Conservation (phyloP, 2,113 vertebrate species). For the Lasiurus cinereus region DNA sequence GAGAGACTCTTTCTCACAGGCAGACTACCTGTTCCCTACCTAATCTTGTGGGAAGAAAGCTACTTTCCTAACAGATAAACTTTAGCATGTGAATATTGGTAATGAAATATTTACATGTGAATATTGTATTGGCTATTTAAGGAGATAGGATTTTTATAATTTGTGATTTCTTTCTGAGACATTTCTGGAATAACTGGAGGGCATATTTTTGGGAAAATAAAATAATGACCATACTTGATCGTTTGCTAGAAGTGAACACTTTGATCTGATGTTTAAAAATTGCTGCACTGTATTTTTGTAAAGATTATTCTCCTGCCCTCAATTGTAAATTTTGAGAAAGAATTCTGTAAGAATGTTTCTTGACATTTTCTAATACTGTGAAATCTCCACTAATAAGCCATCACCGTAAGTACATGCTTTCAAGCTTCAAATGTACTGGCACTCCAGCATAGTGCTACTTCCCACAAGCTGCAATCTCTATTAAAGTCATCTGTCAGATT, state of each 20-base stretch:
- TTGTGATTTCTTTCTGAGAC: slow-evolving; percentile 34
- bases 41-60: neutral
- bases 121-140: slow-evolving; percentile 33
- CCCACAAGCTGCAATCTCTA: neutral
- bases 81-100: slow-evolving; percentile 4
- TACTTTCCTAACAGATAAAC: neutral
- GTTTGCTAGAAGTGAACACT: slow-evolving; percentile 6
- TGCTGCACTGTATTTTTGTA: slow-evolving; percentile 25
- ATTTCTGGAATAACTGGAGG: neutral
- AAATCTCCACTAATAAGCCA: neutral
- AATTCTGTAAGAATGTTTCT: neutral
- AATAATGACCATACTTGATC: neutral
- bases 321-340: slow-evolving; percentile 3
- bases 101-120: neutral
- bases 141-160: neutral
- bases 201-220: neutral
- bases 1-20: neutral
- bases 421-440: neutral
- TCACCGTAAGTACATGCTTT: neutral
- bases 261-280: slow-evolving; percentile 6
- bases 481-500: neutral
- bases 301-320: neutral
- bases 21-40: neutral
- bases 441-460: neutral
- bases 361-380: neutral